These are phyloP conservation scores for Atherinomorus stipes DNA, from an alignment of 2,113 vertebrate genomes.

Conservation along the genomic window DNA sequence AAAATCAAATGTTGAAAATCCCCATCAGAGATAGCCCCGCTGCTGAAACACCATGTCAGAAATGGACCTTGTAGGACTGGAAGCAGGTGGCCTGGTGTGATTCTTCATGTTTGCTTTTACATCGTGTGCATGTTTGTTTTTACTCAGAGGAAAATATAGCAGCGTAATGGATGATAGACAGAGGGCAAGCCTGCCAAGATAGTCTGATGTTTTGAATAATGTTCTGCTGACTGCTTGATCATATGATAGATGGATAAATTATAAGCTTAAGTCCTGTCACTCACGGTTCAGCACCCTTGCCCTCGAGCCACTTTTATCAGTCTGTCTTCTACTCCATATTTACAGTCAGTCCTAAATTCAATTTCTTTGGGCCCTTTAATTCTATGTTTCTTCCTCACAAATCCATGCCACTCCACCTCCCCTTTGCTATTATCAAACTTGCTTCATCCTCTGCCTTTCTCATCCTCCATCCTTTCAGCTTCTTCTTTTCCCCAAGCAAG, in stretches of 20 bases:
- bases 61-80: background rate
- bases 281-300: slow-evolving; percentile 15
- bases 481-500: slow-evolving; percentile 24
- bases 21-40: background rate
- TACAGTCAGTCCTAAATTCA: background rate
- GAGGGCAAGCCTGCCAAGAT: too few relatives aligned
- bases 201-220: too few relatives aligned
- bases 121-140: too few relatives aligned
- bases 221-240: too few relatives aligned
- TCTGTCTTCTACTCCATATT: background rate
- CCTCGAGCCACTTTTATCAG: background rate
- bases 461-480: slow-evolving; percentile 2
- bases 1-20: background rate
- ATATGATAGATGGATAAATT: slow-evolving; percentile 32
- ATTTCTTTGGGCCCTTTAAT: background rate
- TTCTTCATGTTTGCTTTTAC: too few relatives aligned
- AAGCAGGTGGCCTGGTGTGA: background rate
- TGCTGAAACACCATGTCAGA: background rate
- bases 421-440: background rate
- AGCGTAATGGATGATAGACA: too few relatives aligned
- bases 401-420: background rate
- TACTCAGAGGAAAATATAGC: too few relatives aligned
- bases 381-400: background rate
- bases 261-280: slow-evolving; percentile 38
- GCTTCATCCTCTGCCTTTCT: slow-evolving; percentile 15